Evolutionary conservation across 2,888 invertebrate genomes (phyloP).

Genomic region (Acanthopleura granulata): DNA sequence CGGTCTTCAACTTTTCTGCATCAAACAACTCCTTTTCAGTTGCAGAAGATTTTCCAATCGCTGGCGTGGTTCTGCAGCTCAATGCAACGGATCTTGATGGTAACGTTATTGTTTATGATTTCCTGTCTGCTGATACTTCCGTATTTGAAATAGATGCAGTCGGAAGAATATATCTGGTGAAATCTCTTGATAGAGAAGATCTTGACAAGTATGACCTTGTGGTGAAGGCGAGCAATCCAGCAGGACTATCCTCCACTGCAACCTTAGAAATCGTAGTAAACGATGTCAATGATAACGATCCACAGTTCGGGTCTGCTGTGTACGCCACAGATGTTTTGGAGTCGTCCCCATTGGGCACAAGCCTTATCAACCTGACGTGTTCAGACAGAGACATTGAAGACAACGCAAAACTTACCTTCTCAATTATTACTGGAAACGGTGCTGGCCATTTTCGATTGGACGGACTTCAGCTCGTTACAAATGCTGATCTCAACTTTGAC

Average conservation of each 20-base stretch:
- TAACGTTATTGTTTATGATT: background rate
- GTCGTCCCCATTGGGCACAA: slow-evolving; percentile 25
- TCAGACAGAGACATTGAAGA: slow-evolving; percentile 38
- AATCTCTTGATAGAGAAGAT: slow-evolving; percentile 6
- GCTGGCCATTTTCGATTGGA: slow-evolving; percentile 33
- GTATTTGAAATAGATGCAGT: background rate
- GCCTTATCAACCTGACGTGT: slow-evolving; percentile 28
- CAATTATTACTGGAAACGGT: slow-evolving; percentile 31
- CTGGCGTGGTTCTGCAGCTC: background rate
- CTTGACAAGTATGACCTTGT: background rate
- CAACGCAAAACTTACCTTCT: slow-evolving; percentile 35
- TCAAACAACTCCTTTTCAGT: background rate
- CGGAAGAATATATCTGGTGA: background rate
- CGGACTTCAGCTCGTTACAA: slow-evolving; percentile 20
- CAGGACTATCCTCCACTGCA: slow-evolving; percentile 31
- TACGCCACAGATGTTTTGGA: slow-evolving; percentile 36
- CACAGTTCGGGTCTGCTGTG: slow-evolving; percentile 35
- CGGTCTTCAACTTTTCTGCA: background rate
- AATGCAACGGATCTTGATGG: slow-evolving; percentile 1
- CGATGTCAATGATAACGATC: slow-evolving; percentile 49
- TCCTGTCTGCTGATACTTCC: background rate
- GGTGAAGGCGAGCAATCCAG: background rate
- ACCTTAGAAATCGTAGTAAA: slow-evolving; percentile 32
- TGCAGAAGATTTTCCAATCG: background rate
- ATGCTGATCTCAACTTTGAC: slow-evolving; percentile 35